Conservation (phyloP, 2,797 vertebrate species). For the Hylomyscus alleni region DNA sequence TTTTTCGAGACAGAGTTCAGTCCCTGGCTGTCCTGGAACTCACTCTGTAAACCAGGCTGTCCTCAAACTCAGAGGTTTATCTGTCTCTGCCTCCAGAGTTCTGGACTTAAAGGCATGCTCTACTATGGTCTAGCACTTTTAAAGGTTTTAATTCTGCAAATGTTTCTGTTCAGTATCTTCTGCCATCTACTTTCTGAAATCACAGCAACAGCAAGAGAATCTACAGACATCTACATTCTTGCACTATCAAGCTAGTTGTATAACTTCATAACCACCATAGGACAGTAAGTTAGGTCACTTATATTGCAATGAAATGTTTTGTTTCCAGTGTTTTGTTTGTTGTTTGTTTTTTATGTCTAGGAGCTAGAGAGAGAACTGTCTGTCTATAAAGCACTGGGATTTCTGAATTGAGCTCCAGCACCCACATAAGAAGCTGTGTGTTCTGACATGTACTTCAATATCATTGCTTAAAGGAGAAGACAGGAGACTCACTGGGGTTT, state of each 20-base stretch:
- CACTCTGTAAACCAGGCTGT: not conserved
- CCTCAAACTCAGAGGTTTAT: not conserved
- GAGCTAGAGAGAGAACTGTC: not conserved
- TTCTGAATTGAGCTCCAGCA: not conserved
- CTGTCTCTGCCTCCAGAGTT: not conserved
- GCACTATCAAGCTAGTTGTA: not conserved
- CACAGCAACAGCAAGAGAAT: not conserved
- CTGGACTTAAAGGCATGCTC: not conserved
- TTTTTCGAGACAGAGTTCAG: not conserved
- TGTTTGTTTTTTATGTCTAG: not conserved
- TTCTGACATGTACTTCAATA: not conserved
- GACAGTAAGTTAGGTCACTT: not conserved
- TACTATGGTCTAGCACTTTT: not conserved
- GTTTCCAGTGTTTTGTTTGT: not conserved
- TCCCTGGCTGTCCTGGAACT: not conserved
- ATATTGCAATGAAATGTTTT: slow-evolving; percentile 27
- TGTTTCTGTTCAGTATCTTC: not conserved
- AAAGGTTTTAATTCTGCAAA: not conserved
- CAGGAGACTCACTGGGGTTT: not conserved
- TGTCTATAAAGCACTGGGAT: not conserved
- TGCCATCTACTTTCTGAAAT: not conserved
- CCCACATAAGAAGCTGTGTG: not conserved
- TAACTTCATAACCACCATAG: not conserved
- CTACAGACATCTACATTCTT: not conserved
- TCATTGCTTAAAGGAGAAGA: not conserved